A percentile compares a stretch with the other conserved stretches of the same genome.
Conservation (phyloP, 35 echinoderm and acorn worm species). For the Anneissia japonica region DNA sequence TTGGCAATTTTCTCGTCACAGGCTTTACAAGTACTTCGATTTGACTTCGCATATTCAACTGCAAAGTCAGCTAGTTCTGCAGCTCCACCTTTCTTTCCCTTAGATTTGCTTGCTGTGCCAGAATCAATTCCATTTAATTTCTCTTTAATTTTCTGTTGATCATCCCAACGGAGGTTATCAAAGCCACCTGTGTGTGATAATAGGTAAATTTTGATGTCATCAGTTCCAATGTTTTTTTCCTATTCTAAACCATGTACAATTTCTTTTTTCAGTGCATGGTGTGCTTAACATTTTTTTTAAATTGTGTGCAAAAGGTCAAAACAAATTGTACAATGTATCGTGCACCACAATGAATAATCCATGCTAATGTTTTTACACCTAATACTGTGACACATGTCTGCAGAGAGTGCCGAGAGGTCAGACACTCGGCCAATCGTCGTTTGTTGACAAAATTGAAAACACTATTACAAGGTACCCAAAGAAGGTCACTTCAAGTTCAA, state of each 20-base stretch:
- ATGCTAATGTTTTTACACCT: too few species aligned
- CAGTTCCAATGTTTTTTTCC: too few species aligned
- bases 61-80: conserved; percentile 48
- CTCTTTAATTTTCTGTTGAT: conserved; percentile 85
- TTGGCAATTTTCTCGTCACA: conserved; percentile 83
- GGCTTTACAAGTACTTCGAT: conserved; percentile 52
- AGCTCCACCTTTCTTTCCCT: conserved; percentile 9
- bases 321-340: background rate
- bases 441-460: too few species aligned
- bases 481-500: too few species aligned
- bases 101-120: background rate
- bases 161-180: conserved; percentile 72
- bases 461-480: too few species aligned
- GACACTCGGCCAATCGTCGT: too few species aligned
- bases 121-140: conserved; percentile 29
- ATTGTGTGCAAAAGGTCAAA: background rate
- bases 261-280: background rate
- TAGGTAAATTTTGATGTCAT: too few species aligned
- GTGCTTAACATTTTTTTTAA: background rate
- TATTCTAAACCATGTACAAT: background rate
- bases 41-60: conserved; percentile 94
- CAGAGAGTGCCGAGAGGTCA: too few species aligned
- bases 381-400: too few species aligned
- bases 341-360: background rate
- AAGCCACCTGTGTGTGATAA: conserved; percentile 63